These are phyloP conservation scores for Spodoptera littoralis DNA, from an alignment of 2,888 invertebrate genomes.

Conservation along the genomic window DNA sequence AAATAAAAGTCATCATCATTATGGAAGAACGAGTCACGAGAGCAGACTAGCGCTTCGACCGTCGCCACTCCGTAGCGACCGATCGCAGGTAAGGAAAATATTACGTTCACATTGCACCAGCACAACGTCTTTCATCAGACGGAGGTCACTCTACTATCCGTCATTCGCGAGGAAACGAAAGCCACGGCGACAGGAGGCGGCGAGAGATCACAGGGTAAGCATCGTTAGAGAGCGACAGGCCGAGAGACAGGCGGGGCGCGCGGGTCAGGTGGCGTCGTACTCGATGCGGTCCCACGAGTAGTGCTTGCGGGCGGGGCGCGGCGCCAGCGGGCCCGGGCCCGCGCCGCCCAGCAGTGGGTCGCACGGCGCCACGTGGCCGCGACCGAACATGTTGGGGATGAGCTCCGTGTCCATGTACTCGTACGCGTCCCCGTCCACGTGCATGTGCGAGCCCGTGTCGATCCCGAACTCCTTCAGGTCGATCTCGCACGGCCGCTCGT, in stretches of 20 bases:
- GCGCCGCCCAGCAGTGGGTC: conserved; percentile 93
- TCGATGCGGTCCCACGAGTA: conserved; percentile 94
- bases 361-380: conserved; percentile 87
- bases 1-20: conserved; percentile 75
- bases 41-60: conserved; percentile 75
- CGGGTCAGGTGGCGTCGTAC: conserved; percentile 90
- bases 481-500: conserved; percentile 78
- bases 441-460: conserved; percentile 90
- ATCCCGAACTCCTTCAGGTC: conserved; percentile 90
- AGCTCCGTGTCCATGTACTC: conserved; percentile 83
- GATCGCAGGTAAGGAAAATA: conserved; percentile 36
- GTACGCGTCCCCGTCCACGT: conserved; percentile 86
- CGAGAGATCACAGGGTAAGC: conserved; percentile 67
- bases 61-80: conserved; percentile 68
- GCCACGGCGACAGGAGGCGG: conserved; percentile 31
- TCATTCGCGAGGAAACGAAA: conserved; percentile 15
- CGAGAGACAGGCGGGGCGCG: conserved; percentile 38
- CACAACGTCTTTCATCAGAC: conserved; percentile 25
- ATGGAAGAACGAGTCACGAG: conserved; percentile 79
- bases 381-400: conserved; percentile 83
- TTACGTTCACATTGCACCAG: conserved; percentile 29
- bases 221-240: conserved; percentile 56
- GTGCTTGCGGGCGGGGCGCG: conserved; percentile 90
- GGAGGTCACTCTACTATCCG: conserved; percentile 27
- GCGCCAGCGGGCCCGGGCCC: conserved; percentile 88